Percentiles rank a stretch among this genome's conserved stretches.
These are phyloP conservation scores for Saturnia pavonia DNA, from an alignment of 2,888 invertebrate genomes.

Conservation along the genomic window DNA sequence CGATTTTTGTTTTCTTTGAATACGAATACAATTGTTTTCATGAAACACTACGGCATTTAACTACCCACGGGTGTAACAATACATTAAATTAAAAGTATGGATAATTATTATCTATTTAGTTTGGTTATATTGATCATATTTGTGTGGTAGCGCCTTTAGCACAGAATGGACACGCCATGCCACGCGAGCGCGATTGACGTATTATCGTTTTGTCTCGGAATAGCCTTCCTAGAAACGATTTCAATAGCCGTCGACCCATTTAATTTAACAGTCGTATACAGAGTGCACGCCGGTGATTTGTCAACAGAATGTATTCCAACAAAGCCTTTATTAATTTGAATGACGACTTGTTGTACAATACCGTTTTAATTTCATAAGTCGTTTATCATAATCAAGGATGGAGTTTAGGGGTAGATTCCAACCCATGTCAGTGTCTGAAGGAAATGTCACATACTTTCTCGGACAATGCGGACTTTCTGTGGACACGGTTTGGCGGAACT, in stretches of 20 bases:
- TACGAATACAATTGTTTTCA: too few species aligned
- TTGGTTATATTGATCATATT: neutral
- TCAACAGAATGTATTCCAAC: conserved; percentile 79
- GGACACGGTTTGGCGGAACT: conserved; percentile 49
- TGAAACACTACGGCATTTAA: too few species aligned
- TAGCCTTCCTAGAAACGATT: conserved; percentile 71
- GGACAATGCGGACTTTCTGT: conserved; percentile 65
- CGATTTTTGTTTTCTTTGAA: too few species aligned
- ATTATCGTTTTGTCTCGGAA: conserved; percentile 70
- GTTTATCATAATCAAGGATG: conserved; percentile 80
- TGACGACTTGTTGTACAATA: conserved; percentile 77
- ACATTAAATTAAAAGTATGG: too few species aligned
- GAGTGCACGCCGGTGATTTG: conserved; percentile 75
- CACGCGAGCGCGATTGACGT: conserved; percentile 67
- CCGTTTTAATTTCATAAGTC: conserved; percentile 82
- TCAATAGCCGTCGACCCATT: conserved; percentile 69
- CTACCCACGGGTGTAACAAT: too few species aligned
- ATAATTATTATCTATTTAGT: too few species aligned
- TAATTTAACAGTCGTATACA: conserved; percentile 72
- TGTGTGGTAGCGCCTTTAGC: conserved; percentile 30
- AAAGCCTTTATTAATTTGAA: conserved; percentile 78
- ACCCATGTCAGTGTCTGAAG: conserved; percentile 80
- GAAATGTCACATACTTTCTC: conserved; percentile 74
- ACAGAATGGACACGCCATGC: conserved; percentile 63
- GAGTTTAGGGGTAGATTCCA: conserved; percentile 41